Evolutionary conservation across 1,140 invertebrate genomes (phyloP), one percentile per base, ranked within the genome.

Genomic region (Heliconius nattereri): DNA sequence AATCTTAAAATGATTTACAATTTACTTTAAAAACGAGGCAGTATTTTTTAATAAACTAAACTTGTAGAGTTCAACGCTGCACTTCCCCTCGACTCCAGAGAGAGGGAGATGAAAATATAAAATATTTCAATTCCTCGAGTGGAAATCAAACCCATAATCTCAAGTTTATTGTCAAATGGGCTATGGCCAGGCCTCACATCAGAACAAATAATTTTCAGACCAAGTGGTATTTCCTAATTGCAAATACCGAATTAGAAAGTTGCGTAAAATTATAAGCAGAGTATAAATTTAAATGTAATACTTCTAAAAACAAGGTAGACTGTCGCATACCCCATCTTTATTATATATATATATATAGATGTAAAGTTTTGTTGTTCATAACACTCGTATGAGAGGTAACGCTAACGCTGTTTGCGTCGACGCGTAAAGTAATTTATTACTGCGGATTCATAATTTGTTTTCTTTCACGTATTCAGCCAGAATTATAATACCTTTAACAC

Each of bases 361-460:
- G 23, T 66, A 66, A 66, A 66, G 26, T 71, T 71, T 37, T 71
- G 71, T 71, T 71, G 71, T 71, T 35, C 71, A 71, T 71, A 71
- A 71, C 1, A 32, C 32, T 32, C 32, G 32, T 35, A 71, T 35
- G 71, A 71, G 35, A 71, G 71, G 32, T 71, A 45, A 71, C 71
- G 71, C 71, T 71, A 45, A 71, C 71, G 71, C 19, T 71, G 70
- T 71, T 71, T 71, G 71, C 32, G 70, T 71, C 70, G 70, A 71
- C 70, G 19, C 70, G 70, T 71, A 71, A 71, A 37, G 70, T 71
- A 71, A 71, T 71, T 71, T 71, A 71, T 71, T 71, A 71, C 70
- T 71, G 70, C 70, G 70, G 70, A 37, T 71, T 71, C 70, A 71
- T 71, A 71, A 71, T 71, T 32, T 37, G 70, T 71, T 71, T 71